phyloP scores from a whole-genome alignment of 2,113 vertebrate species.

The Peucedramus taeniatus region DNA sequence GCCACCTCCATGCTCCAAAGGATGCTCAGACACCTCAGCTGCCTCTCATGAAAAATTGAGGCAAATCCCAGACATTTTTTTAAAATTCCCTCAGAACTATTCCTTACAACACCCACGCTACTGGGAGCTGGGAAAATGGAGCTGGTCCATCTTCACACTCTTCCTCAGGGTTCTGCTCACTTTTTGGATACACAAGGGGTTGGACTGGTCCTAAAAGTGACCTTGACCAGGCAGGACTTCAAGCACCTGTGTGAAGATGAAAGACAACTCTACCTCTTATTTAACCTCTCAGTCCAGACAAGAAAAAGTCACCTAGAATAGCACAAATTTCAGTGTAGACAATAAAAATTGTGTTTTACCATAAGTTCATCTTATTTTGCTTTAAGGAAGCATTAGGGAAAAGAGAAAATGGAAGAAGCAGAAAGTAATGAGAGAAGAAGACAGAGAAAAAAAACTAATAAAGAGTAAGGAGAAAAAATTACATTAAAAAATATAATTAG shows the following conservation, averaged over 20 bases:
- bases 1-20: not conserved
- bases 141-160: not conserved
- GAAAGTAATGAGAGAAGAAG: not conserved
- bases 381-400: not conserved
- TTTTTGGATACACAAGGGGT: not conserved
- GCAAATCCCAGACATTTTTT: not conserved
- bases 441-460: not conserved
- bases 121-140: not conserved
- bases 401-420: not conserved
- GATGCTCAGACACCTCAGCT: not conserved
- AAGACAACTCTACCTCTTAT: not conserved
- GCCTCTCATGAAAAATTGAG: not conserved
- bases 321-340: not conserved
- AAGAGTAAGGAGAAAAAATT: not conserved
- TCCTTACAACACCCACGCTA: fast-evolving
- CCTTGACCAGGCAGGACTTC: not conserved
- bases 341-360: not conserved
- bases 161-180: not conserved
- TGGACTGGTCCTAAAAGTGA: not conserved
- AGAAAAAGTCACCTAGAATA: not conserved
- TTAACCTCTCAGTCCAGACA: not conserved
- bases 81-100: not conserved
- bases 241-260: not conserved
- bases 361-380: not conserved
- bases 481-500: not conserved